These are phyloP conservation scores for Drosophila fulvimacula DNA, from an alignment of 2,888 invertebrate species.

Conservation along the genomic window DNA sequence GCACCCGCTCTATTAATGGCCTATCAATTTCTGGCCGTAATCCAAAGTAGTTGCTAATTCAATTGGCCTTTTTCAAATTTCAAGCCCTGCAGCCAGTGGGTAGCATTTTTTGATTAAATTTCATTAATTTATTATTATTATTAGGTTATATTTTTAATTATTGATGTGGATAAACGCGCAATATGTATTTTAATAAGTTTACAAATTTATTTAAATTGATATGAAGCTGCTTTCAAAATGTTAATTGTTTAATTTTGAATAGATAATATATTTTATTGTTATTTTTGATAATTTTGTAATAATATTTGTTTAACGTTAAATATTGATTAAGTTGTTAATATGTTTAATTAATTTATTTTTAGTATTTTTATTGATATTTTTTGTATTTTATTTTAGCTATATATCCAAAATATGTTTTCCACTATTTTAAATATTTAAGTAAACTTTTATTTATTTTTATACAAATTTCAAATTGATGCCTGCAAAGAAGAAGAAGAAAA, in stretches of 20 bases:
- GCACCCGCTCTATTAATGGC: background rate
- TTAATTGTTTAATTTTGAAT: conserved; percentile 7
- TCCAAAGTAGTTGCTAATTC: background rate
- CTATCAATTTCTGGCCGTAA: background rate
- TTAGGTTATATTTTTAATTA: background rate
- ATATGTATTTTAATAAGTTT: background rate
- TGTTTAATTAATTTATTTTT: background rate
- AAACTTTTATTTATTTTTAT: conserved; percentile 6
- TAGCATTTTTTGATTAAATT: conserved; percentile 4
- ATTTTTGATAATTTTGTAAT: background rate
- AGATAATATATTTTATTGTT: background rate
- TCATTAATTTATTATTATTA: background rate
- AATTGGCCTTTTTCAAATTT: background rate
- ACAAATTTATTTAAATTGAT: background rate
- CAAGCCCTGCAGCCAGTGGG: conserved; percentile 1
- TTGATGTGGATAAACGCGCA: background rate
- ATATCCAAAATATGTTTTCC: background rate
- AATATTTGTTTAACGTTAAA: background rate
- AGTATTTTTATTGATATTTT: no score
- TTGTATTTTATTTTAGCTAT: background rate
- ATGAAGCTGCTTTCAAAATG: background rate
- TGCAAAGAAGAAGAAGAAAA: conserved; percentile 51
- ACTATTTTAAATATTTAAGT: conserved; percentile 4
- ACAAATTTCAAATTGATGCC: conserved; percentile 19
- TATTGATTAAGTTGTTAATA: background rate